Evolutionary conservation across 2,113 vertebrate species (phyloP).

Genomic region (Paramisgurnus dabryanus): DNA sequence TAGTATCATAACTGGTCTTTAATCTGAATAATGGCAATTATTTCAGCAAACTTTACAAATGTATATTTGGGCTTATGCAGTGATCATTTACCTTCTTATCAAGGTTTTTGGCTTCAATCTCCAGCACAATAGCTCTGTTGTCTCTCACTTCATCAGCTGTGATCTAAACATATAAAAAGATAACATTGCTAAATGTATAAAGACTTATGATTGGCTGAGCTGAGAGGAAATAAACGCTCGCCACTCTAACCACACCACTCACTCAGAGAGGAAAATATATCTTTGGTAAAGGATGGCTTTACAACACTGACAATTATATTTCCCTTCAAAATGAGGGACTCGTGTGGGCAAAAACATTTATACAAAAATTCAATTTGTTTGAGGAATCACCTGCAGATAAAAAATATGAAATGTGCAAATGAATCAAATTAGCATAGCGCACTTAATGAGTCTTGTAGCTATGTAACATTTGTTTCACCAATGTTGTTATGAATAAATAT

Average conservation of each 20-base stretch:
- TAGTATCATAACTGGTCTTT: not conserved
- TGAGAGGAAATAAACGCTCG: not conserved
- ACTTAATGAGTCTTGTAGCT: not conserved
- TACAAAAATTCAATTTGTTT: not conserved
- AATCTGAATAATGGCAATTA: not conserved
- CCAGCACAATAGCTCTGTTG: conserved; percentile 79
- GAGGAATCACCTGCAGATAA: conserved; percentile 4
- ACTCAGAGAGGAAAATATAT: not conserved
- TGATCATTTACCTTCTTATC: conserved; percentile 85
- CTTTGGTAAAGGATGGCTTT: not conserved
- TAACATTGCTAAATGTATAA: conserved; percentile 10
- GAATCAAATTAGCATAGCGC: conserved; percentile 14
- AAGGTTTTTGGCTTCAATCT: conserved; percentile 84
- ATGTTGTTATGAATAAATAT: not conserved
- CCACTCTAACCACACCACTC: not conserved
- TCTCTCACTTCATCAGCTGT: conserved; percentile 89
- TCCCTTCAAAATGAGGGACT: not conserved
- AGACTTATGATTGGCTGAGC: not conserved
- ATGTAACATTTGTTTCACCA: not conserved
- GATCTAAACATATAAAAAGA: conserved; percentile 70
- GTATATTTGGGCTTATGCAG: not conserved
- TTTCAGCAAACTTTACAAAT: not conserved
- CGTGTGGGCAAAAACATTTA: not conserved
- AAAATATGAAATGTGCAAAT: conserved; percentile 37
- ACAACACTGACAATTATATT: not conserved